These are phyloP conservation scores for Romanogobio albipinnatus DNA, from an alignment of 2,113 vertebrate species.

Conservation along the genomic window DNA sequence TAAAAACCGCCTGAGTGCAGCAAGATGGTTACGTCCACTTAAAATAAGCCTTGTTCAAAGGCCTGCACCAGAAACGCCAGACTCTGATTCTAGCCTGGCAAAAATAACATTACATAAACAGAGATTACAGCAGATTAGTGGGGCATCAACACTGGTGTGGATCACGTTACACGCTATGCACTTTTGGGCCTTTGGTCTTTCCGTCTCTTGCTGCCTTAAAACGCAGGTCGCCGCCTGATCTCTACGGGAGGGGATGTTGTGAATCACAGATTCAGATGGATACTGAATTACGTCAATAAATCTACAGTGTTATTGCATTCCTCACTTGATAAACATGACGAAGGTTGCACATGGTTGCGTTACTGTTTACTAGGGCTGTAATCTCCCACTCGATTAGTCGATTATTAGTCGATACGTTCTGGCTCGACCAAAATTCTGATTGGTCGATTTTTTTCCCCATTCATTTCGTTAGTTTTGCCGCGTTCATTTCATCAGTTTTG, in stretches of 20 bases:
- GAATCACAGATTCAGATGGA: not conserved
- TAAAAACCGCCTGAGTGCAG: conserved; percentile 32
- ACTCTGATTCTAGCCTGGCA: conserved; percentile 45
- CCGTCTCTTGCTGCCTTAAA: not conserved
- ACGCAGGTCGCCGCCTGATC: not conserved
- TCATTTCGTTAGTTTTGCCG: too few relatives aligned
- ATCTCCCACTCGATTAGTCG: too few relatives aligned
- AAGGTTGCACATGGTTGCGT: conserved; percentile 4
- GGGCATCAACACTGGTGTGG: conserved; percentile 51
- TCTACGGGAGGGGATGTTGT: not conserved
- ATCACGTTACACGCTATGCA: conserved; percentile 47
- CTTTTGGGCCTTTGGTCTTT: conserved; percentile 3
- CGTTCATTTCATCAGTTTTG: too few relatives aligned
- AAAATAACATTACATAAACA: conserved; percentile 68
- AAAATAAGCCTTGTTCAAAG: conserved; percentile 50
- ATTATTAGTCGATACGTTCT: too few relatives aligned
- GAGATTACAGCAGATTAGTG: conserved; percentile 65
- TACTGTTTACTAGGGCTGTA: conserved; percentile 6
- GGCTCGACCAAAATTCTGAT: too few relatives aligned
- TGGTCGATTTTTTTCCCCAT: too few relatives aligned
- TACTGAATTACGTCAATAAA: not conserved
- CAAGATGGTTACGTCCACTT: conserved; percentile 50
- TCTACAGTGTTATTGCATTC: not conserved
- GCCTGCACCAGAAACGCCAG: conserved; percentile 51
- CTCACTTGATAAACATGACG: not conserved